Evolutionary conservation across 2,888 invertebrate species (phyloP), one percentile per base, ranked within the genome.

Genomic region (Yponomeuta malinellus): DNA sequence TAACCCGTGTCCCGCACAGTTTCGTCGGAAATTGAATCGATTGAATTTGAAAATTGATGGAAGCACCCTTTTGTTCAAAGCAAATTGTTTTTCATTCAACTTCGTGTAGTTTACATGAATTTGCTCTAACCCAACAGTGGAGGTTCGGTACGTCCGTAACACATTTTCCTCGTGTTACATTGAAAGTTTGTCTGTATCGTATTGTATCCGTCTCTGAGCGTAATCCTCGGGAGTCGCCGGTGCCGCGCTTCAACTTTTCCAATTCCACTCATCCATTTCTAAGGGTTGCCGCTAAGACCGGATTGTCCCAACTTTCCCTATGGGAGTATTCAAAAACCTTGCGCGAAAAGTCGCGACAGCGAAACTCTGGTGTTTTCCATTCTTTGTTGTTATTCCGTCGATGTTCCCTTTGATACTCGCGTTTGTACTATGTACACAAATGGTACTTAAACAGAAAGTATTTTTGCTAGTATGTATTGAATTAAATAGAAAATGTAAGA

Each of bases 191-290:
- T 48, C 67, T 68, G 67, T 48, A 31, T 33, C 48, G 67, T 48
- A 68, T 68, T 68, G 67, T 68, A 43, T 33, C 43, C 67, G 67
- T 43, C 67, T 68, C 12, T 68, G 43, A 15, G 43, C 76, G 83
- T 86, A 87, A 87, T 86, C 86, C 86, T 78, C 76, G 80, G 78
- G 70, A 70, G 63, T 70, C 65, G 70, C 63, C 59, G 43, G 52
- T 64, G 23, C 78, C 74, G 75, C 78, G 79, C 80, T 78, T 78
- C 83, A 88, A 88, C 86, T 88, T 88, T 88, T 87, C 86, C 88
- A 88, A 88, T 88, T 88, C 85, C 82, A 77, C 76, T 80, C 82
- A 76, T 77, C 82, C 81, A 83, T 83, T 86, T 83, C 83, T 84
- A 84, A 84, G 82, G 80, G 82, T 80, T 82, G 81, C 81, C 78